Conservation (phyloP, 2,113 vertebrate genomes). For the Eulacestoma nigropectus region DNA sequence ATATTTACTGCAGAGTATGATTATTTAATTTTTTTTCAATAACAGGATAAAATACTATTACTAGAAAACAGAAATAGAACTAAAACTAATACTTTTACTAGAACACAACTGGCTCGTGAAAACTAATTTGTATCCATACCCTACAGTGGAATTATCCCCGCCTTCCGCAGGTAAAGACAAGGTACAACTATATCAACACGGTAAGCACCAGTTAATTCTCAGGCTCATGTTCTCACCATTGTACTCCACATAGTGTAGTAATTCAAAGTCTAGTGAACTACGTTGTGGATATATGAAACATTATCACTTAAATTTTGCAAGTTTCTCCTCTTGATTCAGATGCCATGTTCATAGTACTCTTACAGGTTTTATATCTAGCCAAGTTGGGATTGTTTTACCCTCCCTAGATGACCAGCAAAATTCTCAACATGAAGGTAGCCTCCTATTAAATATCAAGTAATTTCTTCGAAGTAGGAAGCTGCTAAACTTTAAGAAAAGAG, state of each 20-base stretch:
- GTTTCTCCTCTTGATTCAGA: neutral
- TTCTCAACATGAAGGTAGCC: neutral
- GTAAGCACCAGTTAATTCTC: neutral
- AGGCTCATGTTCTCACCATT: neutral
- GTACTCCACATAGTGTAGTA: neutral
- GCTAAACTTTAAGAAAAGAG: neutral
- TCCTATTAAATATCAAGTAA: neutral
- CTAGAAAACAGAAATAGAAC: neutral
- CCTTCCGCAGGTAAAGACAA: neutral
- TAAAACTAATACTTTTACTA: neutral
- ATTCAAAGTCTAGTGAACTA: neutral
- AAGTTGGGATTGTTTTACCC: neutral
- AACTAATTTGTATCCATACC: neutral
- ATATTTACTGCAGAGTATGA: neutral
- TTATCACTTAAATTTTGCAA: neutral
- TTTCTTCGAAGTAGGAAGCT: neutral
- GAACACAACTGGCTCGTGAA: neutral
- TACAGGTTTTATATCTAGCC: neutral
- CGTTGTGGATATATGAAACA: neutral
- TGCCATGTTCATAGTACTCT: neutral
- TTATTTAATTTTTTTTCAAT: neutral
- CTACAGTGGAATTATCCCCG: neutral
- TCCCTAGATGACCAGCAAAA: neutral
- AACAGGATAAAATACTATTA: neutral
- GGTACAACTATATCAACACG: neutral